These are phyloP conservation scores for Gymnogyps californianus DNA, from an alignment of 2,113 vertebrate genomes.

Conservation along the genomic window DNA sequence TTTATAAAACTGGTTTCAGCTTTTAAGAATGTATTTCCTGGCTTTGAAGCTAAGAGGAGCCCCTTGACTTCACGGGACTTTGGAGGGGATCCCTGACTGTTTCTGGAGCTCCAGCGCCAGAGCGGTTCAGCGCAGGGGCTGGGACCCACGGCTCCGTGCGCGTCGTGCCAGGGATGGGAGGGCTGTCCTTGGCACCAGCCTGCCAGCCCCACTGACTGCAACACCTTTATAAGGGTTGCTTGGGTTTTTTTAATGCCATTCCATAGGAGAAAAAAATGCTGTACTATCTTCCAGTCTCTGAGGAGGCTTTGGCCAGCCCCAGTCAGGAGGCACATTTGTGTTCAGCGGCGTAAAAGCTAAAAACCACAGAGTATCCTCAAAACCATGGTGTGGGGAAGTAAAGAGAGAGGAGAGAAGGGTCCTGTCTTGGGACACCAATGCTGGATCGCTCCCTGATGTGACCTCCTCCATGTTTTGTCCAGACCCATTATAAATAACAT, in stretches of 20 bases:
- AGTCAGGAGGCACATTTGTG: not conserved
- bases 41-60: conserved; percentile 27
- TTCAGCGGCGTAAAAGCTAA: not conserved
- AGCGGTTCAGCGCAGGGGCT: not conserved
- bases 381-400: not conserved
- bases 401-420: not conserved
- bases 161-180: not conserved
- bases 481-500: not conserved
- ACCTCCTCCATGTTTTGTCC: not conserved
- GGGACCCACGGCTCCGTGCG: not conserved
- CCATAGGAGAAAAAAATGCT: not conserved
- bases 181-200: not conserved
- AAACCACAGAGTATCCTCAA: not conserved
- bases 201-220: not conserved
- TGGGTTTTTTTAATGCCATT: not conserved
- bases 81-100: not conserved
- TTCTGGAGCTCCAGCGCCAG: not conserved
- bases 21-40: conserved; percentile 60
- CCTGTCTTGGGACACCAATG: not conserved
- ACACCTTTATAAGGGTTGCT: not conserved
- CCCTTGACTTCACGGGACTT: not conserved
- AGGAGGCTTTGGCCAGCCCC: not conserved
- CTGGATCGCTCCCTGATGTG: not conserved
- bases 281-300: not conserved
- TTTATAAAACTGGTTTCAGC: conserved; percentile 52